Conservation (phyloP, 1,140 invertebrate genomes). For the Pogonomyrmex barbatus region DNA sequence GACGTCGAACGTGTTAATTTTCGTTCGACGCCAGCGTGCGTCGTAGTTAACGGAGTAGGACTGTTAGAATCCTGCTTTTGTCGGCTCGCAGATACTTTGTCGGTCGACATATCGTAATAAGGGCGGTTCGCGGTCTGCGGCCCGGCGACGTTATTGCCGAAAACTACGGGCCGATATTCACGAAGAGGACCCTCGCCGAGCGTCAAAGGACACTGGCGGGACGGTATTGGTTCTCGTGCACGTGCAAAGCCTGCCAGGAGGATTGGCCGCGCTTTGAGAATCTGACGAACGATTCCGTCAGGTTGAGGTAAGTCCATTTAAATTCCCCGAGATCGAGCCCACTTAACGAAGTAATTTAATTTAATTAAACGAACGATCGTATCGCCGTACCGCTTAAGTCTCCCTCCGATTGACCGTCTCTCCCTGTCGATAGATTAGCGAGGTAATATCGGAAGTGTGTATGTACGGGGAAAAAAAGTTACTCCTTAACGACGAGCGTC, state of each 20-base stretch:
- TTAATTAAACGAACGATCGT: conserved; percentile 37
- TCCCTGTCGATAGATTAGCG: conserved; percentile 20
- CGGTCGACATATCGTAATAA: conserved; percentile 90
- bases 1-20: background rate
- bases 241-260: conserved; percentile 90
- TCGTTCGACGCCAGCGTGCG: background rate
- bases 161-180: conserved; percentile 95
- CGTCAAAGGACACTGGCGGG: conserved; percentile 89
- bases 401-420: background rate
- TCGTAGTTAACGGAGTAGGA: background rate
- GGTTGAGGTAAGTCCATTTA: conserved; percentile 71
- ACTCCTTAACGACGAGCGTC: background rate
- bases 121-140: conserved; percentile 88
- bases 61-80: conserved; percentile 47
- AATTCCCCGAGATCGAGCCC: conserved; percentile 40
- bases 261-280: conserved; percentile 92
- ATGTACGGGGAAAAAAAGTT: background rate
- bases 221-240: conserved; percentile 93
- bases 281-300: conserved; percentile 84
- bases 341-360: conserved; percentile 48
- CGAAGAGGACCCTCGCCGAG: conserved; percentile 88
- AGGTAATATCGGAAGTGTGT: conserved; percentile 27
- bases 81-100: conserved; percentile 89
- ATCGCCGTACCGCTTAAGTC: background rate
- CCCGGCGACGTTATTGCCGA: conserved; percentile 91